These are phyloP conservation scores for Diceros bicornis DNA, from an alignment of 2,797 vertebrate genomes.

Conservation along the genomic window DNA sequence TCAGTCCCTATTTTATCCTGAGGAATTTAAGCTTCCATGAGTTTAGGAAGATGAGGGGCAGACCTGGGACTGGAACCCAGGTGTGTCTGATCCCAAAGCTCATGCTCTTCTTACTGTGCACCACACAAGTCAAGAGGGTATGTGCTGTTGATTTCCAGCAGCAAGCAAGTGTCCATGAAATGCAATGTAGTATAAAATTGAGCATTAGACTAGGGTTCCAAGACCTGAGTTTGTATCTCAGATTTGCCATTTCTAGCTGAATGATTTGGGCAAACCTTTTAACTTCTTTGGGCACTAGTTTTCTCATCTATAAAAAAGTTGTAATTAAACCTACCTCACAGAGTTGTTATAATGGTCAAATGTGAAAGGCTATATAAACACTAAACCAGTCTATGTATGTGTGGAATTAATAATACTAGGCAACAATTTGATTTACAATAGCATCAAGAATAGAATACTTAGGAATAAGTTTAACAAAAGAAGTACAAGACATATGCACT, in stretches of 20 bases:
- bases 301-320: constrained; percentile 39
- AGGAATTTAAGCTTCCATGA: not conserved
- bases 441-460: constrained; percentile 8
- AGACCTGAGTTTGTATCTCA: not conserved
- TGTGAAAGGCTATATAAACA: not conserved
- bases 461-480: not conserved
- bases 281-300: not conserved
- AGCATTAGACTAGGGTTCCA: not conserved
- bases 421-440: not conserved
- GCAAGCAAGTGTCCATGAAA: not conserved
- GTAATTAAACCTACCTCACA: not conserved
- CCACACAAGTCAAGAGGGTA: not conserved
- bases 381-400: not conserved
- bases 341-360: constrained; percentile 6
- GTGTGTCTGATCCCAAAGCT: not conserved
- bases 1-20: not conserved
- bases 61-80: not conserved
- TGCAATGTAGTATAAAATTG: not conserved
- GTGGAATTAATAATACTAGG: not conserved
- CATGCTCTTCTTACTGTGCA: not conserved
- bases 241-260: constrained; percentile 25
- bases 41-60: not conserved
- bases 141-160: not conserved
- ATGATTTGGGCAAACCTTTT: not conserved
- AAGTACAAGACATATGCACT: not conserved